Evolutionary conservation across 1,140 invertebrate species (phyloP).

Genomic region (Lucilia cuprina): DNA sequence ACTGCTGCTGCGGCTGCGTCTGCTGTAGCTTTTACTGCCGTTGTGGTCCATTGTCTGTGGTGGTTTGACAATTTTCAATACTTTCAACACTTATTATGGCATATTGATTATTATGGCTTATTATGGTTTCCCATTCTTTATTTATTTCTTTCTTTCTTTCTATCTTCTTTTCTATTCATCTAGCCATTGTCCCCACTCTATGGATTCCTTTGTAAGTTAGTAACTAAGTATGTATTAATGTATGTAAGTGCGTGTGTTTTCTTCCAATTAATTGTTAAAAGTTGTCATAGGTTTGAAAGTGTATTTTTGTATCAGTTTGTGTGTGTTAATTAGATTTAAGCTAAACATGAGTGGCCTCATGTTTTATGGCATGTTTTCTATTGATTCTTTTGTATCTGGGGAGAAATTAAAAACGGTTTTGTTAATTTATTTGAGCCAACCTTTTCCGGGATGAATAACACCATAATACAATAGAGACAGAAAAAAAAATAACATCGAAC

Average conservation of each 20-base stretch:
- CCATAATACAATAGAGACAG: background rate
- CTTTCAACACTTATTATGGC: constrained; percentile 23
- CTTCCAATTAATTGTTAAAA: constrained; percentile 21
- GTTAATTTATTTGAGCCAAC: background rate
- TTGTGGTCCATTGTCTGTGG: background rate
- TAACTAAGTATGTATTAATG: background rate
- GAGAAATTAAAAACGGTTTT: constrained; percentile 34
- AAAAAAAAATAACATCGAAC: background rate
- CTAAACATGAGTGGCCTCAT: constrained; percentile 18
- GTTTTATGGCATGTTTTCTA: constrained; percentile 13
- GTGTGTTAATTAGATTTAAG: constrained; percentile 34
- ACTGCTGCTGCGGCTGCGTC: too few species aligned
- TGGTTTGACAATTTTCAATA: background rate
- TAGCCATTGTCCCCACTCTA: background rate
- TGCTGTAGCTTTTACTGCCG: background rate
- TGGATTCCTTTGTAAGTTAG: background rate
- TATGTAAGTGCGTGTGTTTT: background rate
- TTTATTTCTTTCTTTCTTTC: too few species aligned
- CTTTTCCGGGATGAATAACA: constrained; percentile 24
- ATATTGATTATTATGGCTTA: constrained; percentile 12
- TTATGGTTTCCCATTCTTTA: constrained; percentile 22
- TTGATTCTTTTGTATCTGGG: constrained; percentile 8
- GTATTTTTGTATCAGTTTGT: background rate
- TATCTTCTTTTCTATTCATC: background rate
- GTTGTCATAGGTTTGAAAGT: background rate